Conservation (phyloP, 1,140 invertebrate species). For the Ctenoplectra terminalis region DNA sequence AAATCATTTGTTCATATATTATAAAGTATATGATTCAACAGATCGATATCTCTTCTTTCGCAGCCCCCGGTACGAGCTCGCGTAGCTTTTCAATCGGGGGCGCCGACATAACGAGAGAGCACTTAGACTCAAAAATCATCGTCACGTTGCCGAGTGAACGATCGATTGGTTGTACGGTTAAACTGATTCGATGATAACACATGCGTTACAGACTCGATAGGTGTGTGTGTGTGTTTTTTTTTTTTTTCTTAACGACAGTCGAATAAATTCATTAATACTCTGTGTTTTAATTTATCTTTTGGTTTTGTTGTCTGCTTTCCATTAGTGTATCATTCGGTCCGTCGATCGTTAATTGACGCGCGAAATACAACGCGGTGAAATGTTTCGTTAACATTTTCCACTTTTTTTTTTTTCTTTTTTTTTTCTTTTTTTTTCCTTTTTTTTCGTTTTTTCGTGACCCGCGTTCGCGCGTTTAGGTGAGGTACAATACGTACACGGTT, state of each 20-base stretch:
- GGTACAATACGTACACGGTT: constrained; percentile 55
- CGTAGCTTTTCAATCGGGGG: constrained; percentile 22
- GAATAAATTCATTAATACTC: constrained; percentile 37
- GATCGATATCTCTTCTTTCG: constrained; percentile 73
- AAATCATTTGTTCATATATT: constrained; percentile 76
- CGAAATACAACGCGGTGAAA: constrained; percentile 9
- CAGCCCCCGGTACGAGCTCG: constrained; percentile 32
- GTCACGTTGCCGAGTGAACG: constrained; percentile 58
- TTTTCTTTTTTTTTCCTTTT: neutral
- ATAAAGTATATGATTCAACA: constrained; percentile 81
- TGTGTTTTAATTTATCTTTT: constrained; percentile 16
- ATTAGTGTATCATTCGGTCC: constrained; percentile 52
- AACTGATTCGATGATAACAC: constrained; percentile 64
- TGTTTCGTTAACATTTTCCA: neutral
- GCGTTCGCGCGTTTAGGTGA: constrained; percentile 32
- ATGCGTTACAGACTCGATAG: constrained; percentile 46
- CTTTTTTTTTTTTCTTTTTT: neutral
- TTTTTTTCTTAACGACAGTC: constrained; percentile 18
- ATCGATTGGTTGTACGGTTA: constrained; percentile 27
- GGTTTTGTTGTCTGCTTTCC: neutral
- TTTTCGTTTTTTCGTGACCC: neutral
- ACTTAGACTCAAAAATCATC: constrained; percentile 56
- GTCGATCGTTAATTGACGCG: constrained; percentile 65
- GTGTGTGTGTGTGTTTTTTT: constrained; percentile 23
- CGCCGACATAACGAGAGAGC: constrained; percentile 56